Conservation (phyloP, 1,140 invertebrate species). For the Meloidogyne hapla region DNA sequence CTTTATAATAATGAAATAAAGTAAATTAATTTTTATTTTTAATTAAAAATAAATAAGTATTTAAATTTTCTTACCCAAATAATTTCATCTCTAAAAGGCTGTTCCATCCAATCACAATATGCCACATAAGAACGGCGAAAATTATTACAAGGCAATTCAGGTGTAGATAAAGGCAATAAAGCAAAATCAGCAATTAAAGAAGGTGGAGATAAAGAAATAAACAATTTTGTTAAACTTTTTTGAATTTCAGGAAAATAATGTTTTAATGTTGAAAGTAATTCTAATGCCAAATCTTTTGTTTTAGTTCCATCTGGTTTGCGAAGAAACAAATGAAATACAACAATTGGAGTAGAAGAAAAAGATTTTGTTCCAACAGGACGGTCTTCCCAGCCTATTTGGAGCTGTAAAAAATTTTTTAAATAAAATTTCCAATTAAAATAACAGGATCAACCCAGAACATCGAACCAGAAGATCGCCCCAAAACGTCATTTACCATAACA, state of each 20-base stretch:
- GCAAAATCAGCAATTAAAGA: constrained; percentile 51
- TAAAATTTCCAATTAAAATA: no score
- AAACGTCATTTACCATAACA: no score
- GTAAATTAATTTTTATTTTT: no score
- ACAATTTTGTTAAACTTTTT: constrained; percentile 34
- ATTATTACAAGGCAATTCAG: constrained; percentile 57
- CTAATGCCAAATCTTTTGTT: constrained; percentile 48
- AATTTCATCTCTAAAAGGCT: constrained; percentile 60
- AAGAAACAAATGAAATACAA: constrained; percentile 11
- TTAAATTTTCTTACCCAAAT: constrained; percentile 43
- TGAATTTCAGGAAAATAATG: constrained; percentile 62
- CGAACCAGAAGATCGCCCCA: no score
- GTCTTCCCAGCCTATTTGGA: constrained; percentile 48
- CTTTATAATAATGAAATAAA: no score
- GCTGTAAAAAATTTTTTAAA: constrained; percentile 28
- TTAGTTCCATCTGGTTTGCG: constrained; percentile 17
- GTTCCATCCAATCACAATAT: constrained; percentile 60
- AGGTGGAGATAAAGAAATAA: constrained; percentile 45
- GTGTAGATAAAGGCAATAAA: constrained; percentile 44
- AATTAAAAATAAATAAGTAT: constrained; percentile 30
- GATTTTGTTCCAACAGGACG: constrained; percentile 14
- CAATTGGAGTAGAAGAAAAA: constrained; percentile 12
- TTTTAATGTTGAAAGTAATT: constrained; percentile 57
- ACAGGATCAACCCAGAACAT: no score
- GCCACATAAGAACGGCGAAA: constrained; percentile 61